Conservation (phyloP, 2,888 invertebrate genomes). For the Heterodera filipjevi region DNA sequence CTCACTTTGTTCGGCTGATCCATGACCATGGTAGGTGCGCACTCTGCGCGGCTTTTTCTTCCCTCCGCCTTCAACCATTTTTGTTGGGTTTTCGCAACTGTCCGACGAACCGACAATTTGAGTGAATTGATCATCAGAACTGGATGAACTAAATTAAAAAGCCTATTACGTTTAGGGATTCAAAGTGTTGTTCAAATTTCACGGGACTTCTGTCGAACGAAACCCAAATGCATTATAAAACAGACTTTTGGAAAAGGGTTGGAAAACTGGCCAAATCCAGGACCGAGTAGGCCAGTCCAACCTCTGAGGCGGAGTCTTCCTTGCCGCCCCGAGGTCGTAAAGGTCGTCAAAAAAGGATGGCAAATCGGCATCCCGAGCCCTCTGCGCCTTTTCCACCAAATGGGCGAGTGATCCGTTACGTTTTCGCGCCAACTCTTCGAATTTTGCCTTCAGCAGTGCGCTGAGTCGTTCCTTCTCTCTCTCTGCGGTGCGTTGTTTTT, state of each 20-base stretch:
- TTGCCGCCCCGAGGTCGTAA: slow-evolving; percentile 37
- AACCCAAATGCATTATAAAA: no score
- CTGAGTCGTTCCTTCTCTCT: slow-evolving; percentile 40
- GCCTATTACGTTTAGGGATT: not conserved
- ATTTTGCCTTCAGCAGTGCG: slow-evolving; percentile 31
- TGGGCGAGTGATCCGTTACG: slow-evolving; percentile 31
- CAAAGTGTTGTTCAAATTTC: not conserved
- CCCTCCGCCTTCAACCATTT: slow-evolving; percentile 25
- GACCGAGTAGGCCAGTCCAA: not conserved
- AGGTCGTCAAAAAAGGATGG: slow-evolving; percentile 46
- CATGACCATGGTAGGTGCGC: slow-evolving; percentile 40
- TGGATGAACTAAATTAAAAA: not conserved
- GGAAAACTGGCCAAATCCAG: no score
- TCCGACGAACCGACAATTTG: slow-evolving; percentile 25
- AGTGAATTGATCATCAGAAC: not conserved
- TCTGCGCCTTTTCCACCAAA: slow-evolving; percentile 43
- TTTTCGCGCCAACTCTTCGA: slow-evolving; percentile 38
- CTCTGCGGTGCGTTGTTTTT: slow-evolving; percentile 37
- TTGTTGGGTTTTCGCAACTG: slow-evolving; percentile 32
- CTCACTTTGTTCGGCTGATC: slow-evolving; percentile 36
- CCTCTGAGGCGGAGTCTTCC: slow-evolving; percentile 22
- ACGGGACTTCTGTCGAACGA: no score
- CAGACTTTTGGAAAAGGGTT: no score
- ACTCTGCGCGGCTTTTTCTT: slow-evolving; percentile 41
- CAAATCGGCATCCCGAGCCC: slow-evolving; percentile 42